These are phyloP conservation scores for Sebastiscus albofasciatus DNA, from an alignment of 2,797 vertebrate species.

Conservation along the genomic window DNA sequence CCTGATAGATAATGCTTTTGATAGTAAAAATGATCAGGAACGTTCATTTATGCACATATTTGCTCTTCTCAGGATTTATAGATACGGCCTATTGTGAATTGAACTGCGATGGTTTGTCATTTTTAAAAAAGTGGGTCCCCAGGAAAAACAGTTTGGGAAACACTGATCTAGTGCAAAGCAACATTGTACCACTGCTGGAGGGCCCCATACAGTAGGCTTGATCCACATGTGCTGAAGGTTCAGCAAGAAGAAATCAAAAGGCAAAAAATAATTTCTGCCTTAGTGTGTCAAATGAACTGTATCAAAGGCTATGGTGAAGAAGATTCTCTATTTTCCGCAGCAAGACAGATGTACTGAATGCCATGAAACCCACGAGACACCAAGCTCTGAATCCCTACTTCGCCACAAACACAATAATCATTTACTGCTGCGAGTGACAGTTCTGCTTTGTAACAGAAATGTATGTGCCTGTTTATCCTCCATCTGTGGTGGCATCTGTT, in stretches of 20 bases:
- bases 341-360: constrained; percentile 36
- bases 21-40: no score
- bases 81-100: no score
- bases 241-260: not conserved
- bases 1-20: not conserved
- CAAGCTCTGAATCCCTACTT: constrained; percentile 41
- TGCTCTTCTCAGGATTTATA: no score
- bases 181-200: not conserved
- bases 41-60: no score
- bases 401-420: constrained; percentile 64
- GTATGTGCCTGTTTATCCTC: constrained; percentile 75
- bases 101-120: no score
- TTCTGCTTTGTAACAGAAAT: constrained; percentile 75
- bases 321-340: constrained; percentile 27
- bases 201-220: not conserved
- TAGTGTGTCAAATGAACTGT: not conserved
- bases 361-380: constrained; percentile 40
- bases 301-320: constrained; percentile 16
- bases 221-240: not conserved
- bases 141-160: not conserved
- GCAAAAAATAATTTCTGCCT: not conserved
- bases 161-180: not conserved
- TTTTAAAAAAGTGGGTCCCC: no score
- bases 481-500: constrained; percentile 82
- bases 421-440: constrained; percentile 67